A percentile compares a stretch with the other conserved stretches of the same genome.
Evolutionary conservation across 2,797 vertebrate species (phyloP).

Genomic region (Argyrosomus regius): DNA sequence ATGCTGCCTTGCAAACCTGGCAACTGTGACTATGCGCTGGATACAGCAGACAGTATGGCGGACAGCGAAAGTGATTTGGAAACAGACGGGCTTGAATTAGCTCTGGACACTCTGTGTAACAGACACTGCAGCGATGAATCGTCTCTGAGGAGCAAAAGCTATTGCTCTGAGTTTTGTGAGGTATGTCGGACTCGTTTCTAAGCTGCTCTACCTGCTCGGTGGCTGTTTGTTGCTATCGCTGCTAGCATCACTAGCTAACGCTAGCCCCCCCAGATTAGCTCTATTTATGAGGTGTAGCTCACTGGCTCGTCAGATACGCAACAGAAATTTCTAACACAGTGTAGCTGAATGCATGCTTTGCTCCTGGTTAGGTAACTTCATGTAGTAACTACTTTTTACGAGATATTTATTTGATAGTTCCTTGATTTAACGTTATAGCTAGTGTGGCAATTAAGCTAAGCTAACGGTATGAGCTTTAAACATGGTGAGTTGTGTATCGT

Average conservation of each 20-base stretch:
- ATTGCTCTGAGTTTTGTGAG: slow-evolving; percentile 94
- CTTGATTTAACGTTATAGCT: slow-evolving; percentile 29
- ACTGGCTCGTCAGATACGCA: neutral
- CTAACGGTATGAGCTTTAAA: slow-evolving; percentile 25
- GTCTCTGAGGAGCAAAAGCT: slow-evolving; percentile 88
- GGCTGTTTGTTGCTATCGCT: slow-evolving; percentile 60
- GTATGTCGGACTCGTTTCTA: slow-evolving; percentile 78
- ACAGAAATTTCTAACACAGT: accelerated
- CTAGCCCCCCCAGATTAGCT: slow-evolving; percentile 63
- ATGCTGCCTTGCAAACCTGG: slow-evolving; percentile 58
- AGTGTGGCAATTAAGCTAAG: slow-evolving; percentile 46
- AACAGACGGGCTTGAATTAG: slow-evolving; percentile 92
- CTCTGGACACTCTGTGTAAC: slow-evolving; percentile 88
- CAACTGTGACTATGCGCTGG: slow-evolving; percentile 91
- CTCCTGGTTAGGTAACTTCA: accelerated
- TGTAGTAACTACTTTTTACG: accelerated
- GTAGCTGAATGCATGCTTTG: no score
- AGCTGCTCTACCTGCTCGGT: neutral
- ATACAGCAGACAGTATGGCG: slow-evolving; percentile 96
- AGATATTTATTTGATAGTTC: neutral
- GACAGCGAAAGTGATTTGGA: slow-evolving; percentile 98
- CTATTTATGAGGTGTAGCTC: slow-evolving; percentile 32
- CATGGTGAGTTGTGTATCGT: neutral
- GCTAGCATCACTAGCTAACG: slow-evolving; percentile 60
- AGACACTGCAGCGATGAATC: slow-evolving; percentile 76